A percentile compares a stretch with the other conserved stretches of the same genome.
Evolutionary conservation across 1,140 invertebrate species (phyloP).

Genomic region (Neodiprion virginianus): DNA sequence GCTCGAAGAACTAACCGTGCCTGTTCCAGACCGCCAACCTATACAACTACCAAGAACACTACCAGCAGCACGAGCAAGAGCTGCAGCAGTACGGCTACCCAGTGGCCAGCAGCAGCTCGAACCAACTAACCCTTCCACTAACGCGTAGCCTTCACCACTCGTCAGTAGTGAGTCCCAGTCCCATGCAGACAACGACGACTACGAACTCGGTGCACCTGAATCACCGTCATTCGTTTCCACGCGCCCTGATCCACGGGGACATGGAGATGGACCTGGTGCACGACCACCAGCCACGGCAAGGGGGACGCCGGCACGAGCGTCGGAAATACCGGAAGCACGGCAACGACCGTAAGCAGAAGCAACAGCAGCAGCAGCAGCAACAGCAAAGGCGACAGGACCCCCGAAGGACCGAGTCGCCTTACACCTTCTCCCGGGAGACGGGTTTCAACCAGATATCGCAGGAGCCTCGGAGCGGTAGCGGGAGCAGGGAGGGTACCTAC

Average conservation of each 20-base stretch:
- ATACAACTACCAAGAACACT: conserved; percentile 60
- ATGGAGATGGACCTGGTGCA: conserved; percentile 33
- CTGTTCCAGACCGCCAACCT: conserved; percentile 59
- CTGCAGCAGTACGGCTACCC: conserved; percentile 58
- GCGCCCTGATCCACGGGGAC: conserved; percentile 28
- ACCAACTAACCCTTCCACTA: conserved; percentile 58
- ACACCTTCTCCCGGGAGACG: conserved; percentile 40
- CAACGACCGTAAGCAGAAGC: conserved; percentile 44
- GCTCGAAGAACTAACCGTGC: conserved; percentile 43
- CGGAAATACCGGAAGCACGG: conserved; percentile 54
- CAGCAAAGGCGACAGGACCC: conserved; percentile 21
- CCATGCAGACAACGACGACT: conserved; percentile 44
- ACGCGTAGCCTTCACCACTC: conserved; percentile 53
- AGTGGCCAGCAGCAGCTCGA: conserved; percentile 57
- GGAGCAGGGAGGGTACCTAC: conserved; percentile 49
- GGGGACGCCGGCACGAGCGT: conserved; percentile 47
- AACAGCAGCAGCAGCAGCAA: conserved; percentile 23
- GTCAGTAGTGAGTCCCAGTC: conserved; percentile 42
- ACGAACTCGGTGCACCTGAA: conserved; percentile 11
- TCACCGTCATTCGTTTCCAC: conserved; percentile 39
- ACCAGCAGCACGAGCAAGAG: conserved; percentile 56
- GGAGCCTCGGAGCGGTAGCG: conserved; percentile 37
- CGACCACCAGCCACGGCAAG: conserved; percentile 34
- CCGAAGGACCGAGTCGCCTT: background rate
- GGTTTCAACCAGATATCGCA: conserved; percentile 47